Evolutionary conservation across 1,140 invertebrate genomes (phyloP).

Genomic region (Cecropterus lyciades): DNA sequence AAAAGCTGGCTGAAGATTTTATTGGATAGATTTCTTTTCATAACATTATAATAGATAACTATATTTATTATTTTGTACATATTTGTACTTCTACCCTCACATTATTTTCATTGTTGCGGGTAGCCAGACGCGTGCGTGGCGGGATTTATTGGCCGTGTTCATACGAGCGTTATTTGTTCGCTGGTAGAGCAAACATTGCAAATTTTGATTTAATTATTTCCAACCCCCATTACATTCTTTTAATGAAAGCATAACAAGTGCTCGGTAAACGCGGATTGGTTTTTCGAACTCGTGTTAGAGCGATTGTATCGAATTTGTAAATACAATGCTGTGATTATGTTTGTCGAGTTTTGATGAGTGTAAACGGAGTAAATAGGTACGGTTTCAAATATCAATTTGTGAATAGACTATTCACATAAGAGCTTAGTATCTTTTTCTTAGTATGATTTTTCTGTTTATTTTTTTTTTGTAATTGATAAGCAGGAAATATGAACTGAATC

Average conservation of each 20-base stretch:
- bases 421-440: too few relatives aligned
- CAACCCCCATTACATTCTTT: conserved; percentile 41
- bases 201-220: conserved; percentile 62
- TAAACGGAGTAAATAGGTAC: not conserved
- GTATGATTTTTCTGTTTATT: too few relatives aligned
- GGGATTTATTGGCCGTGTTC: conserved; percentile 54
- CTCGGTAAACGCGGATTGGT: conserved; percentile 22
- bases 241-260: conserved; percentile 40
- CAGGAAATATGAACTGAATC: too few relatives aligned
- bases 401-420: too few relatives aligned
- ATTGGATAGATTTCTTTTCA: too few relatives aligned
- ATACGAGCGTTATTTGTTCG: conserved; percentile 45
- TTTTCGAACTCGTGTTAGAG: conserved; percentile 21
- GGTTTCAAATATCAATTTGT: too few relatives aligned
- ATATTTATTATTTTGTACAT: not conserved
- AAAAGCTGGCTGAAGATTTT: too few relatives aligned
- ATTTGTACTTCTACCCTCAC: conserved; percentile 9
- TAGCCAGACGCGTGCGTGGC: conserved; percentile 50
- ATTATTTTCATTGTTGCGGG: conserved; percentile 29
- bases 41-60: too few relatives aligned
- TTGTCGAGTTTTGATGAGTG: not conserved
- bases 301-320: conserved; percentile 26
- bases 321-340: conserved; percentile 13
- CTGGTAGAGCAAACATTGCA: conserved; percentile 51
- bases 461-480: too few relatives aligned